phyloP scores from a whole-genome alignment of 2,113 vertebrate genomes.

The Melospiza georgiana region DNA sequence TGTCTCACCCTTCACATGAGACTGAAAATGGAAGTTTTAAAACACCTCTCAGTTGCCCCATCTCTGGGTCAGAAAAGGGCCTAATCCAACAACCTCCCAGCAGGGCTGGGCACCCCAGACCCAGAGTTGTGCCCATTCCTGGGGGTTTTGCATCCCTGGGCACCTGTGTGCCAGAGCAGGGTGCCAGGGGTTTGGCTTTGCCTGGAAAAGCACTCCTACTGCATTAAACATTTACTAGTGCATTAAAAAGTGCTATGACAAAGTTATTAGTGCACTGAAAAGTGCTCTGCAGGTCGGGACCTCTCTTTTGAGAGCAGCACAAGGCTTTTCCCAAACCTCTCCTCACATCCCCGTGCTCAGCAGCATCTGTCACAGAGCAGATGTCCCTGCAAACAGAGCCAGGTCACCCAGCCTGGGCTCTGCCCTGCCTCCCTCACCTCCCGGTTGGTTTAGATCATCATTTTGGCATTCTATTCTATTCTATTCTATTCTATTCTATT shows the following conservation, averaged over 20 bases:
- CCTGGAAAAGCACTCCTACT: neutral
- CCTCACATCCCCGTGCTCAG: neutral
- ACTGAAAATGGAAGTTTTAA: neutral
- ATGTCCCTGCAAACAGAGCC: neutral
- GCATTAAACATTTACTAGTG: neutral
- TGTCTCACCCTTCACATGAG: neutral
- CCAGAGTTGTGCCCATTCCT: accelerated
- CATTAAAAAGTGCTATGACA: neutral
- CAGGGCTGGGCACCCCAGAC: neutral
- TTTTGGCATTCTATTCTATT: neutral
- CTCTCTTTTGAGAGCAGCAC: neutral
- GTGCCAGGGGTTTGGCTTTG: neutral
- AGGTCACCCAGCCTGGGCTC: neutral
- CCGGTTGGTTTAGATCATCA: neutral
- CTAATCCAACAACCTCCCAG: neutral
- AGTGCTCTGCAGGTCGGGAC: neutral
- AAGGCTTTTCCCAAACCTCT: neutral
- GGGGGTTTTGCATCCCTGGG: neutral
- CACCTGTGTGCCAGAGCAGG: neutral
- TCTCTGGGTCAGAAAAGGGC: neutral
- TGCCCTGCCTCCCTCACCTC: neutral
- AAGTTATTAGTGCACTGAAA: neutral
- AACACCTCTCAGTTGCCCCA: neutral
- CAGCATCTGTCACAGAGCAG: neutral
- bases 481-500: no score